These are phyloP conservation scores for Oxyruncus cristatus DNA, from an alignment of 2,113 vertebrate species.

Conservation along the genomic window DNA sequence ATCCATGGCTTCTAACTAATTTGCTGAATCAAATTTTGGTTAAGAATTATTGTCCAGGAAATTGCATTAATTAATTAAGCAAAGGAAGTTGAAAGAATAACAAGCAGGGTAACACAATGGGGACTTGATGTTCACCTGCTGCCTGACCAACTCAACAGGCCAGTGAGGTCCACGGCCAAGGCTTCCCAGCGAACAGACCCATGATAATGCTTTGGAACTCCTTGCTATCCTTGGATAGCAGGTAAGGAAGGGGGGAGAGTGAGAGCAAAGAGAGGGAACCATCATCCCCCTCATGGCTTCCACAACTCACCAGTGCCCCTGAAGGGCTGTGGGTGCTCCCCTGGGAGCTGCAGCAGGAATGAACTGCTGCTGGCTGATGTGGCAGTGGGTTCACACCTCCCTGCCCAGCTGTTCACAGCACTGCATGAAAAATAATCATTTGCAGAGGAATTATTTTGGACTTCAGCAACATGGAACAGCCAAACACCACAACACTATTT, in stretches of 20 bases:
- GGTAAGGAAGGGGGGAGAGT: not conserved
- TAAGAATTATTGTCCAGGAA: not conserved
- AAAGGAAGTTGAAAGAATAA: not conserved
- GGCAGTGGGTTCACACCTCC: not conserved
- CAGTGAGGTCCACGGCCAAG: not conserved
- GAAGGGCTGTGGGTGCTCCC: not conserved
- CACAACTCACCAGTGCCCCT: not conserved
- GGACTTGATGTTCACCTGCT: not conserved
- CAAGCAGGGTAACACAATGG: not conserved
- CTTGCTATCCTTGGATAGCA: not conserved
- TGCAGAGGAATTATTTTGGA: not conserved
- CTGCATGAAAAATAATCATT: not conserved
- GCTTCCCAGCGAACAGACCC: not conserved
- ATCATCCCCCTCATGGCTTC: rapidly evolving
- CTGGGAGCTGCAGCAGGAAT: not conserved
- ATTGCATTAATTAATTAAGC: not conserved
- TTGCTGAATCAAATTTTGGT: not conserved
- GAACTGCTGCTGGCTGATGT: not conserved
- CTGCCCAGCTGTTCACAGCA: not conserved
- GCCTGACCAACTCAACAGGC: not conserved
- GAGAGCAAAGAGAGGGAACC: not conserved
- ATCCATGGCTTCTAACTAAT: not conserved
- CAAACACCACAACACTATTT: not conserved
- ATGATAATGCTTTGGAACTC: not conserved
- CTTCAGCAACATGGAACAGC: not conserved